Percentiles rank a stretch among this genome's conserved stretches.
Evolutionary conservation across 1,140 invertebrate genomes (phyloP).

Genomic region (Cotesia chilonis): DNA sequence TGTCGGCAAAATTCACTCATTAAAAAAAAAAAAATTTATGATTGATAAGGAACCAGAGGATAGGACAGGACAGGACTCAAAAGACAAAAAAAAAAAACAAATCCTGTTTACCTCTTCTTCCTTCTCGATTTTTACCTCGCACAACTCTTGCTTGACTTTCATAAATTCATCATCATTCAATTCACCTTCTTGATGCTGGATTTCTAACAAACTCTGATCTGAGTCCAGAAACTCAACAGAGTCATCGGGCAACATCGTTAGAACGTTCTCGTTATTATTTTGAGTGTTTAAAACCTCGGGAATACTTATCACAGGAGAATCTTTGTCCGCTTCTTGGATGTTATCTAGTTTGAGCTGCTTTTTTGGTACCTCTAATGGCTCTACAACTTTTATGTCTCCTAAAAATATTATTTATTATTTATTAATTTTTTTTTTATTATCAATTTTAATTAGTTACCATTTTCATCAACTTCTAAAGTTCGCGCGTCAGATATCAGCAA

Average conservation of each 20-base stretch:
- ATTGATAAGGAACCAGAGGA: not conserved
- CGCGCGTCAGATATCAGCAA: constrained; percentile 57
- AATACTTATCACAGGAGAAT: constrained; percentile 41
- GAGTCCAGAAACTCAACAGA: constrained; percentile 45
- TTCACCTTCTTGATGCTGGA: constrained; percentile 50
- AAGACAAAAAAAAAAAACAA: not conserved
- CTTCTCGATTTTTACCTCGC: constrained; percentile 44
- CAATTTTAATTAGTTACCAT: constrained; percentile 50
- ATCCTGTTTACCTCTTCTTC: constrained; percentile 28
- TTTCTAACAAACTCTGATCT: constrained; percentile 46
- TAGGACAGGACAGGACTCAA: not conserved
- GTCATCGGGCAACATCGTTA: constrained; percentile 49
- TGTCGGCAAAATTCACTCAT: too few species aligned
- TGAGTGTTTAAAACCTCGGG: constrained; percentile 33
- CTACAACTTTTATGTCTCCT: constrained; percentile 57
- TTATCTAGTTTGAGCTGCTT: not conserved
- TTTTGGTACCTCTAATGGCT: not conserved
- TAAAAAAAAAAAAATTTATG: too few species aligned
- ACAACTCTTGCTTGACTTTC: constrained; percentile 57
- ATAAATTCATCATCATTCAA: constrained; percentile 48
- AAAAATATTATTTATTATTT: constrained; percentile 28
- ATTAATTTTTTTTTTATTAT: constrained; percentile 28
- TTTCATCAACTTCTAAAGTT: constrained; percentile 58
- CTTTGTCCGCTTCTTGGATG: not conserved
- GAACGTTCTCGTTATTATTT: constrained; percentile 43